Conservation (phyloP, 2,888 invertebrate genomes). For the Limnephilus lunatus region DNA sequence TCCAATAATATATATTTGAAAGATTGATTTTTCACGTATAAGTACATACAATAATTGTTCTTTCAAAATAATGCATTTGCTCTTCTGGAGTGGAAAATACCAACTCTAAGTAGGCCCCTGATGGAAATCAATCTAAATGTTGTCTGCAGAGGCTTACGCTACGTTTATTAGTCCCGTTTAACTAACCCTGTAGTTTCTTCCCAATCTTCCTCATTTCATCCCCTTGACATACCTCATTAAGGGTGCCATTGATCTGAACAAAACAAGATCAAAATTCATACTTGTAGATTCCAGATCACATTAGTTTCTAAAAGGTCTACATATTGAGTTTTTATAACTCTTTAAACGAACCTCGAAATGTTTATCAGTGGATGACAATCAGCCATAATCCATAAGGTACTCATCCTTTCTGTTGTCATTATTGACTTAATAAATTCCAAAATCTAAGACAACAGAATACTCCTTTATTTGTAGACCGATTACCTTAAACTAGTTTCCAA, state of each 20-base stretch:
- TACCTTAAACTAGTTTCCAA: constrained; percentile 35
- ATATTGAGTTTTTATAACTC: neutral
- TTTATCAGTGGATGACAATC: constrained; percentile 26
- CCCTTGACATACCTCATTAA: neutral
- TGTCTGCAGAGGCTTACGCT: neutral
- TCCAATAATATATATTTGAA: too few relatives aligned
- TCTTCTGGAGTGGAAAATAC: neutral
- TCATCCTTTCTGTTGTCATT: constrained; percentile 39
- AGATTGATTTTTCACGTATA: too few relatives aligned
- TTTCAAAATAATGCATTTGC: neutral
- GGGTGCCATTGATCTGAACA: neutral
- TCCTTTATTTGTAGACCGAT: constrained; percentile 47
- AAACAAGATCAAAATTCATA: too few relatives aligned
- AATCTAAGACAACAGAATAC: constrained; percentile 24
- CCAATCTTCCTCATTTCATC: neutral
- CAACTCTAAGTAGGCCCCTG: neutral
- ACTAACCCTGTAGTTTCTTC: neutral
- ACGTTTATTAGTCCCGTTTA: neutral
- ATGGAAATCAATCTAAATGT: neutral
- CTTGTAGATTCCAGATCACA: neutral
- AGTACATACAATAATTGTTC: neutral
- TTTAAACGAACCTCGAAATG: neutral
- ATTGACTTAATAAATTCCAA: constrained; percentile 33
- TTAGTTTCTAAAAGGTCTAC: neutral
- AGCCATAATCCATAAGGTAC: neutral